Percentiles rank a stretch among this genome's conserved stretches.
Conservation (phyloP, 2,888 invertebrate species). For the Cecidostiba fungosa region DNA sequence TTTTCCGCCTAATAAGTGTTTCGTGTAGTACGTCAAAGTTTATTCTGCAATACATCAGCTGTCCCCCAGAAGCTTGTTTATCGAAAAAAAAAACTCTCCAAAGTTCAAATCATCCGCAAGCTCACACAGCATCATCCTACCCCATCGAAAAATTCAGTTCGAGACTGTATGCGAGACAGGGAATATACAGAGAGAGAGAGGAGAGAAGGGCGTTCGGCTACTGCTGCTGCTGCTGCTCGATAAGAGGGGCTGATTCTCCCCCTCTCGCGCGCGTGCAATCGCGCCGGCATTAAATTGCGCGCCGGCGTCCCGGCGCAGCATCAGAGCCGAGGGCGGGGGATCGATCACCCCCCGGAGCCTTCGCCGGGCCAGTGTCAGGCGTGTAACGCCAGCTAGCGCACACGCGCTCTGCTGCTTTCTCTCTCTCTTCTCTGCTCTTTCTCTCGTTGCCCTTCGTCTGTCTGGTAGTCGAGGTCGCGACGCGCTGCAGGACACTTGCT, state of each 20-base stretch:
- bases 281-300: slow-evolving; percentile 70
- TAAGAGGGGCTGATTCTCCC: neutral
- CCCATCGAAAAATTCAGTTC: no score
- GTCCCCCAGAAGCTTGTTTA: no score
- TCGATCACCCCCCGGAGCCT: slow-evolving; percentile 44
- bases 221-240: neutral
- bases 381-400: slow-evolving; percentile 52
- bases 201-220: neutral
- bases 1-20: neutral
- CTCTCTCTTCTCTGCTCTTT: neutral
- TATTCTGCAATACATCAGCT: no score
- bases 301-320: slow-evolving; percentile 69
- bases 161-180: neutral
- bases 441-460: slow-evolving; percentile 7
- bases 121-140: no score
- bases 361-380: slow-evolving; percentile 41
- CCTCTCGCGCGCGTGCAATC: neutral
- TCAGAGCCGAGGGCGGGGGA: slow-evolving; percentile 28
- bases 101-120: no score
- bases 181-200: neutral
- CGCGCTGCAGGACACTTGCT: slow-evolving; percentile 7
- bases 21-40: no score
- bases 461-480: slow-evolving; percentile 13
- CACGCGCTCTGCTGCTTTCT: slow-evolving; percentile 37
- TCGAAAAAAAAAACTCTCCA: no score